Conservation (phyloP, 2,797 vertebrate genomes). For the Protonibea diacanthus region DNA sequence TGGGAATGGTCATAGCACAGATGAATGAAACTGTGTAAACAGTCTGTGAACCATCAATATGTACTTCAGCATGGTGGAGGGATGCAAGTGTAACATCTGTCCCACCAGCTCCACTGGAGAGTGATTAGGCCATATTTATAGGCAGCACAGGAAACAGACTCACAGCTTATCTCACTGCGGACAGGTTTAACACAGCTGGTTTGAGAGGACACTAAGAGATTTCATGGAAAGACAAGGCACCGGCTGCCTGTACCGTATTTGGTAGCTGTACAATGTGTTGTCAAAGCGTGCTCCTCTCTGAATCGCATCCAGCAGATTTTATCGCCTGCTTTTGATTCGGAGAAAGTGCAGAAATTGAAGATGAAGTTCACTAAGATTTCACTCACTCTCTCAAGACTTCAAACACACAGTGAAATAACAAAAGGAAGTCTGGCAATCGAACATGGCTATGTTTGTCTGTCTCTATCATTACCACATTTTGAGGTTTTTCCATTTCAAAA, state of each 20-base stretch:
- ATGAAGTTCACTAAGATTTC: constrained; percentile 62
- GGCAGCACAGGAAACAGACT: constrained; percentile 68
- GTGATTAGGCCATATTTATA: constrained; percentile 73
- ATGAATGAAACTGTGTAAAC: constrained; percentile 82
- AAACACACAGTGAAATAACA: constrained; percentile 81
- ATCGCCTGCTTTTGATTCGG: constrained; percentile 56
- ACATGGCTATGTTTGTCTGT: constrained; percentile 80
- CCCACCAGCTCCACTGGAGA: constrained; percentile 50
- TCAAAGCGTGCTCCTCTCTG: constrained; percentile 40
- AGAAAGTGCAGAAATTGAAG: constrained; percentile 72
- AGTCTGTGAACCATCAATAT: constrained; percentile 77
- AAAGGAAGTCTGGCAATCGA: constrained; percentile 81
- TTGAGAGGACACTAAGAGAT: constrained; percentile 61
- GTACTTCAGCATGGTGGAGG: constrained; percentile 53
- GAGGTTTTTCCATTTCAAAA: constrained; percentile 76
- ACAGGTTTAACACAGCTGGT: constrained; percentile 69
- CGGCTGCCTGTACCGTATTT: constrained; percentile 39
- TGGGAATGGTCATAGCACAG: constrained; percentile 79
- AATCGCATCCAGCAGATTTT: constrained; percentile 68
- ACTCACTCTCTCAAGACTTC: constrained; percentile 74
- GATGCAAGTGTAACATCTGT: constrained; percentile 77
- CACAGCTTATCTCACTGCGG: constrained; percentile 61
- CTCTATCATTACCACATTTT: constrained; percentile 79
- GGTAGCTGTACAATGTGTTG: constrained; percentile 48
- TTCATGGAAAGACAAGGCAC: constrained; percentile 55